These are phyloP conservation scores for Coregonus suidteri DNA, from an alignment of 2,797 vertebrate genomes.

Conservation along the genomic window DNA sequence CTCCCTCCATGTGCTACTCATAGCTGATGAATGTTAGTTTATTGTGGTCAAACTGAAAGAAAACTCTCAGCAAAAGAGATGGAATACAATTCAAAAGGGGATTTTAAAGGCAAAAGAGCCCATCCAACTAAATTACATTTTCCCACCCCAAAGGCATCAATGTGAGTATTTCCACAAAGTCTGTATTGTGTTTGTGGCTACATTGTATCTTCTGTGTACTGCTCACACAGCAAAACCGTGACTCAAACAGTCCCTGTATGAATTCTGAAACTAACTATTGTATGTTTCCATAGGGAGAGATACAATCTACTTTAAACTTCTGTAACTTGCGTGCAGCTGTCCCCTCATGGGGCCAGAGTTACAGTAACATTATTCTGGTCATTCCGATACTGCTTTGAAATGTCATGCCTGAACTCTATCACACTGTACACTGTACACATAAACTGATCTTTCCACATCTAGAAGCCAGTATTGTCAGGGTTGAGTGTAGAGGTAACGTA, in stretches of 20 bases:
- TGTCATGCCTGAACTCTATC: slow-evolving; percentile 42
- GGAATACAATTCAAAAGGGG: no score
- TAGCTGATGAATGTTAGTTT: not conserved
- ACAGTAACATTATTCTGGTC: not conserved
- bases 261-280: not conserved
- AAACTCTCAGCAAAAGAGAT: no score
- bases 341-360: not conserved
- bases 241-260: not conserved
- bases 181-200: not conserved
- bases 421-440: slow-evolving; percentile 3
- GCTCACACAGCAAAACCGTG: not conserved
- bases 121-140: no score
- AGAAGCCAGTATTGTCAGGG: not conserved
- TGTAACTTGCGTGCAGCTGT: not conserved
- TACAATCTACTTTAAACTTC: not conserved
- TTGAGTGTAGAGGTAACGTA: no score
- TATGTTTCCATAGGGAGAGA: not conserved
- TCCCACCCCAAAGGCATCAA: no score
- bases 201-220: not conserved
- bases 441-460: slow-evolving; percentile 19
- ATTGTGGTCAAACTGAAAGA: no score
- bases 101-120: no score
- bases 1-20: not conserved
- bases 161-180: not conserved
- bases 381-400: slow-evolving; percentile 26